Percentiles rank a stretch among this genome's conserved stretches.
Evolutionary conservation across 2,113 vertebrate species (phyloP).

Genomic region (Psammodynastes pulverulentus): DNA sequence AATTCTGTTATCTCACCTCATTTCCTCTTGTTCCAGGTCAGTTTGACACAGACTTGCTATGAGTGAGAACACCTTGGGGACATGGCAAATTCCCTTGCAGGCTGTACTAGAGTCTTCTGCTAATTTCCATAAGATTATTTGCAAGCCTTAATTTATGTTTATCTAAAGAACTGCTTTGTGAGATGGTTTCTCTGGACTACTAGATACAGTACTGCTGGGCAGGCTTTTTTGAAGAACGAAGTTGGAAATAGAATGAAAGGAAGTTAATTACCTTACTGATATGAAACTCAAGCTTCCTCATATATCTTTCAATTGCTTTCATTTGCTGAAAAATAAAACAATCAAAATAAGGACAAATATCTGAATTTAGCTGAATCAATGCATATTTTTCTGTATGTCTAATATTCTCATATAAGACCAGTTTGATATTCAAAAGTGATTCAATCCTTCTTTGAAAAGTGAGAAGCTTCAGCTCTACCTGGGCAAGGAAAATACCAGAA

Average conservation of each 20-base stretch:
- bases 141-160: background rate
- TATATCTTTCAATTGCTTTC: slow-evolving; percentile 92
- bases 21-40: background rate
- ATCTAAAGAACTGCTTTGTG: background rate
- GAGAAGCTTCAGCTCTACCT: background rate
- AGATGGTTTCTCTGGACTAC: background rate
- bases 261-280: slow-evolving; percentile 90
- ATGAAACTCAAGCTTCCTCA: slow-evolving; percentile 96
- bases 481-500: background rate
- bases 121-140: background rate
- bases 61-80: background rate
- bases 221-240: slow-evolving; percentile 28
- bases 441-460: background rate
- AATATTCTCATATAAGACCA: background rate
- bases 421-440: background rate
- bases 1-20: background rate
- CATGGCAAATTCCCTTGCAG: background rate
- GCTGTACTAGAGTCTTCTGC: background rate
- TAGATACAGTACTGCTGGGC: background rate
- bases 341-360: slow-evolving; percentile 21
- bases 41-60: background rate
- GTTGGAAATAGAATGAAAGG: slow-evolving; percentile 34
- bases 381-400: background rate
- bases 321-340: slow-evolving; percentile 87
- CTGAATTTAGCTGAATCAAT: background rate